Percentiles rank a stretch among this genome's conserved stretches.
phyloP scores from a whole-genome alignment of 2,797 vertebrate genomes.

The Diceros bicornis region DNA sequence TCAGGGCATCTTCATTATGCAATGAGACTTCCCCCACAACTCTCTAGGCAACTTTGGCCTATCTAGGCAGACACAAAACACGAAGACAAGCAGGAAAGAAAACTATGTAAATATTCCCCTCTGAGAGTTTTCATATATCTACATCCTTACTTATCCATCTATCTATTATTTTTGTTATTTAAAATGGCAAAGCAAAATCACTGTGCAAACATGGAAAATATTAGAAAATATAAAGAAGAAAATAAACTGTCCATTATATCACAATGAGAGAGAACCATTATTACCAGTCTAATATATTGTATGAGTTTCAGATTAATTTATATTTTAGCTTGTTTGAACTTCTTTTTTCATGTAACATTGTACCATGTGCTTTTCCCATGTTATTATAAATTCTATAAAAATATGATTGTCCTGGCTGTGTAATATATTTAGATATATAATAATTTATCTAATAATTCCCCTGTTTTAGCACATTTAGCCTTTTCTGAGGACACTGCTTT shows the following conservation, averaged over 20 bases:
- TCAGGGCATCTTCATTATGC: background rate
- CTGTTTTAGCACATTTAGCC: background rate
- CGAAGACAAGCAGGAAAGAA: background rate
- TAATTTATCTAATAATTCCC: background rate
- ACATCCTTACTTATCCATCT: background rate
- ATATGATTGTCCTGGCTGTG: background rate
- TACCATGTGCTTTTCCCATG: background rate
- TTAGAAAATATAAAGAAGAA: background rate
- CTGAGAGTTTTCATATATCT: background rate
- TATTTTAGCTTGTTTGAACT: background rate
- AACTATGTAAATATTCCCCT: background rate
- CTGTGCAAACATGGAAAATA: background rate
- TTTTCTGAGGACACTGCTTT: background rate
- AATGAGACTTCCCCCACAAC: background rate
- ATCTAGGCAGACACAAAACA: background rate
- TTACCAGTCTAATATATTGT: background rate
- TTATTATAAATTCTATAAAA: conserved; percentile 1
- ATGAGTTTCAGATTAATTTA: background rate
- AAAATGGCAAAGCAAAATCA: background rate
- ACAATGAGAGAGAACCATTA: background rate
- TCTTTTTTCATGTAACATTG: background rate
- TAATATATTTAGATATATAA: background rate
- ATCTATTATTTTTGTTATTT: background rate
- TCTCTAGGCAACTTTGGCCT: background rate
- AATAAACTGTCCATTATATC: background rate